phyloP scores from a whole-genome alignment of 2,888 invertebrate species.

The Euclidia mi region DNA sequence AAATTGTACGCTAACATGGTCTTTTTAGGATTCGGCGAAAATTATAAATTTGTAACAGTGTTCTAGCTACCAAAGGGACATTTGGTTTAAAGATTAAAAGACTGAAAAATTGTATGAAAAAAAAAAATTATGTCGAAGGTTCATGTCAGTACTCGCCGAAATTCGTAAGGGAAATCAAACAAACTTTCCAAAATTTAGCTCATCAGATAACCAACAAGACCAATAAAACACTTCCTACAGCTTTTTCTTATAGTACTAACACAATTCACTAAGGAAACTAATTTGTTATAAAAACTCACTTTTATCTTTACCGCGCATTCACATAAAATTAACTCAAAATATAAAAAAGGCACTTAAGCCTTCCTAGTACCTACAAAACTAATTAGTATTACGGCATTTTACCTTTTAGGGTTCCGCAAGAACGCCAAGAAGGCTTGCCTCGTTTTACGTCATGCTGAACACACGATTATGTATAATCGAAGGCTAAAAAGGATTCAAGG shows the following conservation, averaged over 20 bases:
- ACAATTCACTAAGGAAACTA: slow-evolving; percentile 14
- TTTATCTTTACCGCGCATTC: slow-evolving; percentile 38
- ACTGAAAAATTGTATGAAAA: no score
- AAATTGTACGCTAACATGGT: no score
- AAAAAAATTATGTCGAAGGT: no score
- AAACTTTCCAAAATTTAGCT: no score
- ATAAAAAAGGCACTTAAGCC: slow-evolving; percentile 30
- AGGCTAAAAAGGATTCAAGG: no score
- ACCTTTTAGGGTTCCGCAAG: slow-evolving; percentile 48
- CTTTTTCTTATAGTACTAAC: slow-evolving; percentile 1
- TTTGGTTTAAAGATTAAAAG: no score
- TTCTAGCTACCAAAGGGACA: no score
- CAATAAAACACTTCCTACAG: slow-evolving; percentile 13
- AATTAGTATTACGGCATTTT: slow-evolving; percentile 54
- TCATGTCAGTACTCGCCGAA: no score
- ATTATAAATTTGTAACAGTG: no score
- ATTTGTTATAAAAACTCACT: slow-evolving; percentile 31
- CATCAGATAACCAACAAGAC: no score
- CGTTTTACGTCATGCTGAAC: slow-evolving; percentile 5
- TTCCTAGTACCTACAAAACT: slow-evolving; percentile 32
- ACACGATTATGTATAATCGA: neutral
- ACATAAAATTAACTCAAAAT: slow-evolving; percentile 35
- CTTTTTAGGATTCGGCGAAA: no score
- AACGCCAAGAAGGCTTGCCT: neutral
- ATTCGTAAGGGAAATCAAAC: no score